Percentiles rank a stretch among this genome's conserved stretches.
Evolutionary conservation across 2,888 invertebrate species (phyloP).

Genomic region (Digitonthophagus gazella): DNA sequence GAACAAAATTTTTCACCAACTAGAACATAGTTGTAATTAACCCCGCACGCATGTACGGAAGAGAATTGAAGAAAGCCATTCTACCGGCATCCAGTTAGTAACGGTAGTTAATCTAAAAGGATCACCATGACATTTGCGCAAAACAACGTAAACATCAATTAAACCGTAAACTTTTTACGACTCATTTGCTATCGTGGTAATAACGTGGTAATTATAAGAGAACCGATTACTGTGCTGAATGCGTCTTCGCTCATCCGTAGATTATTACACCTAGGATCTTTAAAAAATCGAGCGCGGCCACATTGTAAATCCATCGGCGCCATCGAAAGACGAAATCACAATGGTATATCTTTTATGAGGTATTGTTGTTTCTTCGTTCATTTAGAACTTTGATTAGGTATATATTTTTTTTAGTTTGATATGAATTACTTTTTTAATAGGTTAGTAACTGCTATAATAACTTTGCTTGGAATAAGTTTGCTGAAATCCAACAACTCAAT

Average conservation of each 20-base stretch:
- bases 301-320: not conserved
- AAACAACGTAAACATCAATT: slow-evolving; percentile 5
- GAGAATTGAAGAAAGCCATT: not conserved
- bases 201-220: slow-evolving; percentile 12
- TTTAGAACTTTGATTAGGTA: not conserved
- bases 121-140: slow-evolving; percentile 13
- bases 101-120: not conserved
- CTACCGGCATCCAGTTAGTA: not conserved
- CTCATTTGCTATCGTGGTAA: slow-evolving; percentile 8
- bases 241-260: not conserved
- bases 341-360: not conserved
- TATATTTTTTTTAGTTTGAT: too few species aligned
- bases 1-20: too few species aligned
- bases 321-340: not conserved
- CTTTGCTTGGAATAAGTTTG: too few species aligned
- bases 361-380: not conserved
- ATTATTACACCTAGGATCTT: not conserved
- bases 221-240: not conserved
- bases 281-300: not conserved
- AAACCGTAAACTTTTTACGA: slow-evolving; percentile 15
- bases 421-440: too few species aligned
- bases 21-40: not conserved
- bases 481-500: too few species aligned
- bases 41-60: not conserved
- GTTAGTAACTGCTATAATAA: too few species aligned